Evolutionary conservation across 2,797 vertebrate species (phyloP).

Genomic region (Sebastes taczanowskii): DNA sequence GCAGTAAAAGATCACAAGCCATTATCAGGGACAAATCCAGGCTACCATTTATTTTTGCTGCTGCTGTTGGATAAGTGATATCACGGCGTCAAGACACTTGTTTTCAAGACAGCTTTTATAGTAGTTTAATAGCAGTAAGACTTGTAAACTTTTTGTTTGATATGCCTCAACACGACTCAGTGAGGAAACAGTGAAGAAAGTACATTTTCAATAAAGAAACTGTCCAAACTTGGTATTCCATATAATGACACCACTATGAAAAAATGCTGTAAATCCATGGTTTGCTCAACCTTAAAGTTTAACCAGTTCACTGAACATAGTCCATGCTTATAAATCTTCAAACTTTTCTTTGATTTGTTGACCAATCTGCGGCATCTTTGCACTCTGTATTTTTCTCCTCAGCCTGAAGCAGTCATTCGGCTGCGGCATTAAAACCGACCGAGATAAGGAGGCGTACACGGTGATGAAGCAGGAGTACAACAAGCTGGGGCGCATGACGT

Average conservation of each 20-base stretch:
- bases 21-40: not conserved
- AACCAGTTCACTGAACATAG: not conserved
- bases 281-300: not conserved
- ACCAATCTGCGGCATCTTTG: not conserved
- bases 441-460: conserved; percentile 77
- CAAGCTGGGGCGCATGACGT: conserved; percentile 86
- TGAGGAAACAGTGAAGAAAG: not conserved
- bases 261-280: not conserved
- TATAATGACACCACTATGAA: not conserved
- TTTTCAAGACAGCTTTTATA: not conserved
- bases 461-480: conserved; percentile 85
- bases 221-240: not conserved
- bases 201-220: not conserved
- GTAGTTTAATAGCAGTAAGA: not conserved
- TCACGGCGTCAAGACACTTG: not conserved
- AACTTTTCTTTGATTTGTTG: not conserved
- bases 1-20: not conserved
- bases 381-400: not conserved
- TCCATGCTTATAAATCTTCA: not conserved
- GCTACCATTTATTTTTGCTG: not conserved
- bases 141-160: not conserved
- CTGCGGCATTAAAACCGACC: conserved; percentile 65
- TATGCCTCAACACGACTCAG: not conserved
- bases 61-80: not conserved
- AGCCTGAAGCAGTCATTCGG: conserved; percentile 91